A percentile compares a stretch with the other conserved stretches of the same genome.
These are phyloP conservation scores for Cygnus buccinator DNA, from an alignment of 2,113 vertebrate genomes.

Conservation along the genomic window DNA sequence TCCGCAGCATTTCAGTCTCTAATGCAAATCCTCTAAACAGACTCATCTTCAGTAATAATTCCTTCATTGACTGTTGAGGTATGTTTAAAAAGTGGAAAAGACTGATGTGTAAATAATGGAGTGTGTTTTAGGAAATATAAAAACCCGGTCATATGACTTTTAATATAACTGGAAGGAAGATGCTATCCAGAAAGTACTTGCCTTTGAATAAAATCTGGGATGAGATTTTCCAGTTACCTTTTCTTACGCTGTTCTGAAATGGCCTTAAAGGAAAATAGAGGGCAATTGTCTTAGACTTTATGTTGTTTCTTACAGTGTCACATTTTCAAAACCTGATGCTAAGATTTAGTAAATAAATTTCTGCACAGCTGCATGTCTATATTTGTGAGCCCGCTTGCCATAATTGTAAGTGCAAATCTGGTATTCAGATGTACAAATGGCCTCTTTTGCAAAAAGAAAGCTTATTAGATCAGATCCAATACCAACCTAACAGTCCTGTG, in stretches of 20 bases:
- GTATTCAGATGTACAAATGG: constrained; percentile 1
- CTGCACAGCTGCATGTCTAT: constrained; percentile 38
- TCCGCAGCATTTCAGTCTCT: background rate
- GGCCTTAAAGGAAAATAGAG: background rate
- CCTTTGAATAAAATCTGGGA: background rate
- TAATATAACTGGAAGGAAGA: background rate
- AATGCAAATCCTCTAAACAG: background rate
- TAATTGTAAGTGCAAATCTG: constrained; percentile 21
- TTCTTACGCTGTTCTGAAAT: background rate
- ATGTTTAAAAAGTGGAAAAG: background rate
- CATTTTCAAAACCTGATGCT: background rate
- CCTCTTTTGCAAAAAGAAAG: background rate
- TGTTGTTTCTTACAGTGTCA: background rate
- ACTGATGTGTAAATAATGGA: background rate
- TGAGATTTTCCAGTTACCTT: background rate
- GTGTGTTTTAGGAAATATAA: background rate
- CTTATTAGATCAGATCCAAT: background rate
- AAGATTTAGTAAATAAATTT: background rate
- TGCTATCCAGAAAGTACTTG: background rate
- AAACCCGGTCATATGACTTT: background rate
- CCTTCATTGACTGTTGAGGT: background rate
- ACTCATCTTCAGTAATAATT: background rate
- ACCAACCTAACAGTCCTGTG: background rate
- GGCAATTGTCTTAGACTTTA: background rate
- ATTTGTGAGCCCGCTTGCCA: constrained; percentile 24